These are phyloP conservation scores for Brachyhypopomus occidentalis DNA, from an alignment of 2,113 vertebrate species.

Conservation along the genomic window DNA sequence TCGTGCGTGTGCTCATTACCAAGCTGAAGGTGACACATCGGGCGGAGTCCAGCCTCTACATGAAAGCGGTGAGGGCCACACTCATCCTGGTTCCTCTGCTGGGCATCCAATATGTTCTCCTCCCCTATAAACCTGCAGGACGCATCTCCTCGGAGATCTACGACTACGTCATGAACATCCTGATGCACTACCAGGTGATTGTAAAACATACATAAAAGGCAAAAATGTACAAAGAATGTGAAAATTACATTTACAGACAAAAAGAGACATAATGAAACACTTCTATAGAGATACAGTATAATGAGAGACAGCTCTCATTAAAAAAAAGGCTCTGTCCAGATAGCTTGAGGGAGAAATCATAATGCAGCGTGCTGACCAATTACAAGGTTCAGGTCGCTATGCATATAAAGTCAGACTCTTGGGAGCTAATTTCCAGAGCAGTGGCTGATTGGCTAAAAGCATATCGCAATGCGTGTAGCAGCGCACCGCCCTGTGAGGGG, in stretches of 20 bases:
- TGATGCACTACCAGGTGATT: conserved; percentile 90
- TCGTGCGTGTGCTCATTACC: conserved; percentile 96
- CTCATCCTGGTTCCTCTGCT: conserved; percentile 93
- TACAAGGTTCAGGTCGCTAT: not conserved
- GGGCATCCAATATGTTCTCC: conserved; percentile 91
- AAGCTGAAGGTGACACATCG: conserved; percentile 97
- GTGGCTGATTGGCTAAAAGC: conserved; percentile 13
- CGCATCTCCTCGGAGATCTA: conserved; percentile 88
- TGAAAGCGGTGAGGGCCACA: conserved; percentile 96
- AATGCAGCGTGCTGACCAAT: not conserved
- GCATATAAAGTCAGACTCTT: not conserved
- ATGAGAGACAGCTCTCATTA: not conserved
- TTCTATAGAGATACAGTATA: not conserved
- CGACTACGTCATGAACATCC: conserved; percentile 94
- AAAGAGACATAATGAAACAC: not conserved
- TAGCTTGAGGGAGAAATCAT: too few species aligned
- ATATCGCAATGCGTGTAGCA: not conserved
- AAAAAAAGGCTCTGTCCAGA: too few species aligned
- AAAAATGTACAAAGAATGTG: not conserved
- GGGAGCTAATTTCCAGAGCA: not conserved
- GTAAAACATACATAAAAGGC: not conserved
- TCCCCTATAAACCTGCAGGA: conserved; percentile 89
- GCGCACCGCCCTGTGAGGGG: too few species aligned
- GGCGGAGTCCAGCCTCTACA: conserved; percentile 95
- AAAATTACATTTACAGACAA: not conserved